Percentiles rank a stretch among this genome's conserved stretches.
Conservation (phyloP, 2,113 vertebrate genomes). For the Leptobrachium ailaonicum region DNA sequence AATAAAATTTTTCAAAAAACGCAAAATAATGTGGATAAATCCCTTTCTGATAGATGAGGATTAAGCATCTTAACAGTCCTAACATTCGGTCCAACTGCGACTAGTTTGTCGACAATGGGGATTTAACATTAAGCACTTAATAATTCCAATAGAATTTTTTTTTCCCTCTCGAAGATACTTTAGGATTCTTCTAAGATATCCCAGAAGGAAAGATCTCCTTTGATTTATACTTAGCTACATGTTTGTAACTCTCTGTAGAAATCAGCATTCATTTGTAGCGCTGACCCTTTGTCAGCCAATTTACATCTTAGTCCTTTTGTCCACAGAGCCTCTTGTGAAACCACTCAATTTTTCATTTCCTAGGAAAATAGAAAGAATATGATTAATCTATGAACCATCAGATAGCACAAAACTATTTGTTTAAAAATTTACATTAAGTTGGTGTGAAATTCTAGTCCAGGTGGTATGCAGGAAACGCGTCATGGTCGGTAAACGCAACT, state of each 20-base stretch:
- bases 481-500: too few relatives aligned
- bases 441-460: too few relatives aligned
- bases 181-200: constrained; percentile 22
- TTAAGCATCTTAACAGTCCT: constrained; percentile 27
- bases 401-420: too few relatives aligned
- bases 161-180: constrained; percentile 6
- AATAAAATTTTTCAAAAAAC: background rate
- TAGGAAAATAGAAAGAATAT: too few relatives aligned
- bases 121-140: constrained; percentile 38
- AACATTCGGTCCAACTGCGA: constrained; percentile 17
- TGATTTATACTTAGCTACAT: constrained; percentile 14
- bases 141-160: constrained; percentile 39
- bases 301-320: constrained; percentile 7
- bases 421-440: too few relatives aligned
- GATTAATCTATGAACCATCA: too few relatives aligned
- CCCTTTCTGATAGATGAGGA: constrained; percentile 6
- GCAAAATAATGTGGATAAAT: constrained; percentile 8
- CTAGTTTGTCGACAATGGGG: constrained; percentile 10
- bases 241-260: background rate
- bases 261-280: constrained; percentile 32
- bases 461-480: too few relatives aligned
- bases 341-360: too few relatives aligned
- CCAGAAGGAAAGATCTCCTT: constrained; percentile 17
- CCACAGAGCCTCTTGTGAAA: too few relatives aligned
- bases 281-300: constrained; percentile 24